Evolutionary conservation across 2,113 vertebrate genomes (phyloP).

Genomic region (Aegithalos caudatus): DNA sequence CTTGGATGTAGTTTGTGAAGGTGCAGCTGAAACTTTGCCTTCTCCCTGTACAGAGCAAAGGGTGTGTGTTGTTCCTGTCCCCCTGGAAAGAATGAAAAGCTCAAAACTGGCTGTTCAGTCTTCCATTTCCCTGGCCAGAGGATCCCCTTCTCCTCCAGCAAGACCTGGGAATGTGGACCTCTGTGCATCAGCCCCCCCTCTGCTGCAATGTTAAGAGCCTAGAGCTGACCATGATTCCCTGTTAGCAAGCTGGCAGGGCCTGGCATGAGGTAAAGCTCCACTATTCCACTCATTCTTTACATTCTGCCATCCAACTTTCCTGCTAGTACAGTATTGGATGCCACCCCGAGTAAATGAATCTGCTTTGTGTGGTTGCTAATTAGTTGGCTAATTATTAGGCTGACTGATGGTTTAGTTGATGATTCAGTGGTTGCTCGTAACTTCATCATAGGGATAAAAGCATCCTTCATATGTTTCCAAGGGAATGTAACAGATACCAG

Average conservation of each 20-base stretch:
- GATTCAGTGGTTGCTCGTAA: conserved; percentile 13
- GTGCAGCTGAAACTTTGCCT: neutral
- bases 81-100: neutral
- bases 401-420: conserved; percentile 60
- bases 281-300: neutral
- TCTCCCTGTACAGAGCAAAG: accelerated
- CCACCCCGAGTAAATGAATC: conserved; percentile 12
- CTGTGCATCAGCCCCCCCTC: neutral
- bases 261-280: neutral
- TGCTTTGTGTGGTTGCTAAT: conserved; percentile 50
- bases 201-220: neutral
- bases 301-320: neutral
- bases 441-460: conserved; percentile 18
- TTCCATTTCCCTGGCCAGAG: neutral
- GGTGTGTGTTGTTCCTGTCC: neutral
- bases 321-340: conserved; percentile 5
- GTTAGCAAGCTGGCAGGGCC: neutral
- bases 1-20: neutral
- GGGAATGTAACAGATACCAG: neutral
- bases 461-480: neutral
- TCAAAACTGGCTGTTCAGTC: neutral
- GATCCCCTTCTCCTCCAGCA: neutral
- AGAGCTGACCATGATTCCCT: neutral
- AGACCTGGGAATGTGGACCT: neutral
- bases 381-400: conserved; percentile 57